A percentile compares a stretch with the other conserved stretches of the same genome.
Conservation (phyloP, 2,113 vertebrate species). For the Pan troglodytes region NHGRI_mPanTro3-v2.1_pri NC_072401.2:182814501-182815000, state of each 20-base stretch:
- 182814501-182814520: not conserved
- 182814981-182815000: rapidly evolving
- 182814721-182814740: not conserved
- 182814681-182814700: not conserved
- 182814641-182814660: constrained; percentile 22
- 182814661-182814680: not conserved
- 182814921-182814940: rapidly evolving
- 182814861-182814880: rapidly evolving
- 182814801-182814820: rapidly evolving
- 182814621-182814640: not conserved
- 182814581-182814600: constrained; percentile 57
- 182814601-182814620: constrained; percentile 24
- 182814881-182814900: not conserved
- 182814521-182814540: not conserved
- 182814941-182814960: rapidly evolving
- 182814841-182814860: not conserved
- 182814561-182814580: not conserved
- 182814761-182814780: not conserved
- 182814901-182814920: not conserved
- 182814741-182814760: not conserved
- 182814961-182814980: too few species aligned
- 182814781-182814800: not conserved
- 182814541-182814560: not conserved
- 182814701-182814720: not conserved
- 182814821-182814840: not conserved